Evolutionary conservation across 2,113 vertebrate genomes (phyloP).

Genomic region (Calidris pugnax): DNA sequence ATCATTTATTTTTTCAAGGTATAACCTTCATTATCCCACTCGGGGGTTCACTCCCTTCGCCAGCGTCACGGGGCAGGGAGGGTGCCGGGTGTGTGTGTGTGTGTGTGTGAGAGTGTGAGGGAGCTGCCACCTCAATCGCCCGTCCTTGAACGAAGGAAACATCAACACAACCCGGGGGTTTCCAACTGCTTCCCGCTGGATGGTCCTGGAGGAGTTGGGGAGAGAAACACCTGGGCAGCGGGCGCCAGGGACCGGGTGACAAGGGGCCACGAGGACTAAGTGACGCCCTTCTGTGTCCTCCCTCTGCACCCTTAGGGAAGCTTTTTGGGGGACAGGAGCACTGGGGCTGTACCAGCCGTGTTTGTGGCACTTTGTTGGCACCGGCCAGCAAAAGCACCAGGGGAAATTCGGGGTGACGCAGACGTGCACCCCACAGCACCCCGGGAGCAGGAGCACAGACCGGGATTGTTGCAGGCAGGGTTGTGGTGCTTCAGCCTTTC

Average conservation of each 20-base stretch:
- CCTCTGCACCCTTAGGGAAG: accelerated
- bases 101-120: background rate
- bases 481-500: background rate
- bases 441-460: background rate
- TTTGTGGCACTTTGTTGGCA: background rate
- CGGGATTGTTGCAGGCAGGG: background rate
- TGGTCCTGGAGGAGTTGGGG: background rate
- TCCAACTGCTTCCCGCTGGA: constrained; percentile 2
- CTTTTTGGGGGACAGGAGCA: background rate
- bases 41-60: background rate
- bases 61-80: background rate
- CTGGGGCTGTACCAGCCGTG: accelerated
- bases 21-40: background rate
- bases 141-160: background rate
- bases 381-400: accelerated
- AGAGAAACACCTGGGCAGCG: background rate
- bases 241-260: background rate
- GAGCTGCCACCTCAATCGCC: background rate
- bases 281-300: background rate
- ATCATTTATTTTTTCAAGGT: background rate
- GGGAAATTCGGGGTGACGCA: background rate
- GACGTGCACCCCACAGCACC: accelerated
- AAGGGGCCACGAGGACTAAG: background rate
- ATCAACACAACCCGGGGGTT: background rate
- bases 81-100: background rate